phyloP scores from a whole-genome alignment of 1,140 invertebrate species.

The Drosophila ananassae region DNA sequence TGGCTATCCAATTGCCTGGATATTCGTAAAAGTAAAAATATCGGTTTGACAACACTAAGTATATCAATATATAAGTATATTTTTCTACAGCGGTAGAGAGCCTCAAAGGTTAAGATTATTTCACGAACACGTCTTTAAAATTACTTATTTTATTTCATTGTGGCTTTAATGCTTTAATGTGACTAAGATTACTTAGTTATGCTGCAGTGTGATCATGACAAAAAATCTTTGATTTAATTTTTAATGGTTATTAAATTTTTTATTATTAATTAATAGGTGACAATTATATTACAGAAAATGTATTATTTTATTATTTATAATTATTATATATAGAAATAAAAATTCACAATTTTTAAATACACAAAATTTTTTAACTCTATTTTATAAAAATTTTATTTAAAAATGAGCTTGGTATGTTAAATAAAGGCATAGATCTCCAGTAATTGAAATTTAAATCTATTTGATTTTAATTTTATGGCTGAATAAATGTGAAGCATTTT shows the following conservation, averaged over 20 bases:
- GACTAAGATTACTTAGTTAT: background rate
- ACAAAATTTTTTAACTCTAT: too few relatives aligned
- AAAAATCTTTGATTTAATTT: background rate
- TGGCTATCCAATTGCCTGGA: background rate
- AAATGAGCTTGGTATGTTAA: too few relatives aligned
- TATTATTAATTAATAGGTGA: too few relatives aligned
- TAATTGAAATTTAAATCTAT: background rate
- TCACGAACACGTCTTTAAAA: too few relatives aligned
- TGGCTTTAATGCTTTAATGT: background rate
- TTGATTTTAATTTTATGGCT: background rate
- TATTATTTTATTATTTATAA: too few relatives aligned
- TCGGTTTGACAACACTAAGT: background rate
- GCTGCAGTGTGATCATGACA: background rate
- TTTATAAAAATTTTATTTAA: too few relatives aligned
- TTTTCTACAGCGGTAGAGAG: background rate
- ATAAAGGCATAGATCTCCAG: too few relatives aligned
- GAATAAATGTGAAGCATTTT: background rate
- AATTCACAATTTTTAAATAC: too few relatives aligned
- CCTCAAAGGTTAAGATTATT: too few relatives aligned
- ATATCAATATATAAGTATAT: background rate
- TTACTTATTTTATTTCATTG: too few relatives aligned
- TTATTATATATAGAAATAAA: too few relatives aligned
- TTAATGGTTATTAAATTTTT: background rate
- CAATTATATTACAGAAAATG: too few relatives aligned
- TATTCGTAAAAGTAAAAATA: background rate